Evolutionary conservation across 2,113 vertebrate species (phyloP), one percentile per base, ranked within the genome.

Genomic region (Thinocorus orbignyianus): DNA sequence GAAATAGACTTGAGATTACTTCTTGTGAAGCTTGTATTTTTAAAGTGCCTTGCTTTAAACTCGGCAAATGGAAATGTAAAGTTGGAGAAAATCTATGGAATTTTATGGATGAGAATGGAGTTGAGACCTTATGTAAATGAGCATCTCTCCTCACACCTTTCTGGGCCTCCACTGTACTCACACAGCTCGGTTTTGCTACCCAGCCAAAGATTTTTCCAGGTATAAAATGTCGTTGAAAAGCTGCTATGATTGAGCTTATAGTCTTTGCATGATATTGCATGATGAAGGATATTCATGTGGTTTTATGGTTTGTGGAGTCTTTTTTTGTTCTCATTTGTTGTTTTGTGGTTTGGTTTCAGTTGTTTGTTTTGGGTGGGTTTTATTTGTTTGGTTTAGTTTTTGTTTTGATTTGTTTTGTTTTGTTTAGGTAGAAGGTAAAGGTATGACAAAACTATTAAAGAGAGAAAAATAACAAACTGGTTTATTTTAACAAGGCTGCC

Each of bases 111-210:
- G 18, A 39, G 72, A 28, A 19, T 0, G 2, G 72, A 57, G 14
- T 1, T 48, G 35, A n/a, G 68, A 19, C 14, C 24, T 31, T 11
- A 0, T 9, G 41, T 26, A 5, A 25, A 12, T 1, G 18, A 33
- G 6, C 7, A 8, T 9, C 3, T 39, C 31, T 13, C 16, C 44
- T 80, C 30, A 28, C 23, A 6, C 3, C 0, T 31, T 1, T 4
- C 41, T 20, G 42, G 51, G 25, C 60, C 20, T 42, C 42, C 48
- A 15, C 1, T 13, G 1, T 37, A 7, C 37, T 31, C 41, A 2
- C 57, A 22, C 9, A 52, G 1, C 7, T 58, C 19, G 68, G 14
- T 46, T 1, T 11, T 26, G 3, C 25, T 14, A 2, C 2, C 17
- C 7, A 19, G 46, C 7, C 20, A 73, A 46, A 49, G 26, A 31